Evolutionary conservation across 2,888 invertebrate genomes (phyloP), one percentile per base, ranked within the genome.

Genomic region (Lasiommata megera): DNA sequence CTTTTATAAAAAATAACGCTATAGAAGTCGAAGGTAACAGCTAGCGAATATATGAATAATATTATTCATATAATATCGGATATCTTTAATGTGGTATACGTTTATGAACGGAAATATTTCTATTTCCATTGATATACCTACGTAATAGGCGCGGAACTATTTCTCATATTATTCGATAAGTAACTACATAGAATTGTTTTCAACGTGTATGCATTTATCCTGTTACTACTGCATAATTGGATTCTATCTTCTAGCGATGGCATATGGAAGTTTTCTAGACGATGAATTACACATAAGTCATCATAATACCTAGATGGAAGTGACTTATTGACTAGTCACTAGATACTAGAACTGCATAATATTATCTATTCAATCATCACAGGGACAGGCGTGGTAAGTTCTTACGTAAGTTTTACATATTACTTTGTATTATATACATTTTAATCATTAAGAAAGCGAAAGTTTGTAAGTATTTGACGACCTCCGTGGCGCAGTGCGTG

Each of bases 61-160:
- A 34, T 23, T 23, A 5, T 23, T 23, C 23, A 23, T 23, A 23
- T 23, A 5, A 23, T 3, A 3, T 23, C 23, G 23, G 2, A 9
- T 12, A 31, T 3, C 9, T 31, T 46, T 46, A 67, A 31, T 31
- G 31, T 44, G 12, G 11, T n/a, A 11, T 46, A 31, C 29, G 16
- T 31, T 6, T 31, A 16, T 16, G 11, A 46, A 46, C 31, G 46
- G 46, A 46, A 46, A 46, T 46, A 31, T 46, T 46, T 29, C 29
- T 29, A 44, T 0, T 29, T 11, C 14, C 23, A 23, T 23, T 23
- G 23, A 23, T 23, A 23, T 23, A 23, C 23, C 23, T 23, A 23
- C 46, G 16, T 16, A 46, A 16, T 31, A 46, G 31, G 31, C 31
- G 16, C 46, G 46, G 16, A 46, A 46, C 46, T 46, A 46, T 46